Evolutionary conservation across 2,797 vertebrate genomes (phyloP).

Genomic region (Amblyraja radiata): DNA sequence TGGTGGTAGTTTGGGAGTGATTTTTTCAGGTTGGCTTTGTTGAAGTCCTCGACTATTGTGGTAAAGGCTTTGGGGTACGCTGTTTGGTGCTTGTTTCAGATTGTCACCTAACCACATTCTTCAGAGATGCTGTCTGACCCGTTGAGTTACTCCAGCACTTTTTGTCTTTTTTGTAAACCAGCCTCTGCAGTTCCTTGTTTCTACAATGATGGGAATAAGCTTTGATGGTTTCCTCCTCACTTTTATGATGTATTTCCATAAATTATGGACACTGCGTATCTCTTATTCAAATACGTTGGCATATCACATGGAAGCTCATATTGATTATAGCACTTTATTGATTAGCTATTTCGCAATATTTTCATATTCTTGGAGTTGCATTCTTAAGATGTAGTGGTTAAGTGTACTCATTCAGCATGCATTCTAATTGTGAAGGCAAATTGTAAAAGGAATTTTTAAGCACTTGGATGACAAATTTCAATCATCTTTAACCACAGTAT

Average conservation of each 20-base stretch:
- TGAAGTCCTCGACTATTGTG: no score
- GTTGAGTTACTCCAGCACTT: no score
- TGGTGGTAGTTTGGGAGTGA: no score
- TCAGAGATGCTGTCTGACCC: no score
- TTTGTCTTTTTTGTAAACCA: no score
- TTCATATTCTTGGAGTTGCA: neutral
- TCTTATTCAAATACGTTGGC: neutral
- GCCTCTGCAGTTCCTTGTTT: no score
- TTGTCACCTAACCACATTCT: no score
- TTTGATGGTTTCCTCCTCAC: neutral
- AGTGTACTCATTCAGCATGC: slow-evolving; percentile 5
- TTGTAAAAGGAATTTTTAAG: neutral
- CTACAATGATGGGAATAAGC: neutral
- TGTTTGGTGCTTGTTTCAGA: no score
- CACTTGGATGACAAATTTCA: neutral
- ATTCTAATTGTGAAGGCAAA: slow-evolving; percentile 17
- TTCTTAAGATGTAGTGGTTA: neutral
- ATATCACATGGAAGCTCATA: neutral
- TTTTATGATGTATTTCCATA: neutral
- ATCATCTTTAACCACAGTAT: neutral
- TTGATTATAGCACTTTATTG: slow-evolving; percentile 10
- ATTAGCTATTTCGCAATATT: neutral
- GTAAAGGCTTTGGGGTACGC: no score
- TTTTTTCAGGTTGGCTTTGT: no score
- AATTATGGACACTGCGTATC: slow-evolving; percentile 3